Percentiles rank a stretch among this genome's conserved stretches.
Evolutionary conservation across 2,113 vertebrate species (phyloP).

Genomic region (Cyanoliseus patagonus): DNA sequence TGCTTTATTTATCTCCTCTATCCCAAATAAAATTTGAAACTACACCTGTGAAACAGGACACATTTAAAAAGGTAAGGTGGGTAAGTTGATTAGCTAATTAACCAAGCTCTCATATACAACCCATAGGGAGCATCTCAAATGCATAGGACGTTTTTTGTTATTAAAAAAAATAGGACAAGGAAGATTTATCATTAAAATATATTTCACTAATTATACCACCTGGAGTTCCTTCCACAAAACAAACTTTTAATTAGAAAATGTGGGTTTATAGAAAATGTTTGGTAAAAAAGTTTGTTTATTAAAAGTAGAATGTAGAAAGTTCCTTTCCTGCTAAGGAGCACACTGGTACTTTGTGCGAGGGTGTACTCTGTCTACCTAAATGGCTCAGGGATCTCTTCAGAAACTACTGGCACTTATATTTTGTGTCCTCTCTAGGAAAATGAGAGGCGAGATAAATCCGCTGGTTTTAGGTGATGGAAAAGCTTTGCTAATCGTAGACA

Average conservation of each 20-base stretch:
- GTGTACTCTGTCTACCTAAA: neutral
- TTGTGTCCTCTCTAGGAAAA: neutral
- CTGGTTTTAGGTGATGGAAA: neutral
- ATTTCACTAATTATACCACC: conserved; percentile 70
- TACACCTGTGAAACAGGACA: conserved; percentile 66
- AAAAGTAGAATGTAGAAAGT: conserved; percentile 1
- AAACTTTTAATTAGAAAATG: conserved; percentile 70
- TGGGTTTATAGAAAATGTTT: conserved; percentile 50
- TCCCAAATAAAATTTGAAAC: conserved; percentile 59
- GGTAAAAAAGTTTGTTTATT: conserved; percentile 43
- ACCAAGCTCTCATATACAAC: conserved; percentile 67
- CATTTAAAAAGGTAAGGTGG: conserved; percentile 55
- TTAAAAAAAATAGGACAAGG: conserved; percentile 69
- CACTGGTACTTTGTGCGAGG: neutral
- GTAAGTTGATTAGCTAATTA: conserved; percentile 67
- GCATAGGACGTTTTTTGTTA: conserved; percentile 69
- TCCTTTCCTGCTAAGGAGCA: neutral
- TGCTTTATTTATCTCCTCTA: conserved; percentile 61
- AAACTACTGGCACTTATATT: neutral
- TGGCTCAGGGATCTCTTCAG: neutral
- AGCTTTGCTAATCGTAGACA: neutral
- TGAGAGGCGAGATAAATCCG: neutral
- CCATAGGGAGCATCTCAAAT: conserved; percentile 69
- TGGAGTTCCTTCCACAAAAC: conserved; percentile 60
- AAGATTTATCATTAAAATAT: conserved; percentile 66